phyloP scores from a whole-genome alignment of 2,797 vertebrate genomes.

The Chaetodon trifasciatus region DNA sequence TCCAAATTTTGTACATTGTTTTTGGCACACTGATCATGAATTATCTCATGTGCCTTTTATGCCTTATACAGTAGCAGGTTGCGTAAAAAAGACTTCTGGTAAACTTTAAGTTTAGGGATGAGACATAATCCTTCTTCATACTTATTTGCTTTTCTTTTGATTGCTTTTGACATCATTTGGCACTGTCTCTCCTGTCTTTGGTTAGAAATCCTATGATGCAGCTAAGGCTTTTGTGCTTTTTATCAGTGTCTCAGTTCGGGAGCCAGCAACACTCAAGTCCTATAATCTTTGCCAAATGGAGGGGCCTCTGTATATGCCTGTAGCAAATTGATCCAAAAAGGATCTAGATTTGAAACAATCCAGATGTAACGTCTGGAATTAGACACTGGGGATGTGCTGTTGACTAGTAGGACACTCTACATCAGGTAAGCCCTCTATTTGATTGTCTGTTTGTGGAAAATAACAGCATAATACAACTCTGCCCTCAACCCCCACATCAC shows the following conservation, averaged over 20 bases:
- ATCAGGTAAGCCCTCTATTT: background rate
- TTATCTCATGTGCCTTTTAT: background rate
- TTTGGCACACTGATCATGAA: background rate
- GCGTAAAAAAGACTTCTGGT: background rate
- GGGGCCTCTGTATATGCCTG: slow-evolving; percentile 32
- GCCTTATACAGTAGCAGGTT: background rate
- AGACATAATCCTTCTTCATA: slow-evolving; percentile 30
- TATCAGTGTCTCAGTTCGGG: slow-evolving; percentile 42
- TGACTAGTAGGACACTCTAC: slow-evolving; percentile 1
- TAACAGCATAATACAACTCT: too few species aligned
- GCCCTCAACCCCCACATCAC: too few species aligned
- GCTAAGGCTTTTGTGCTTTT: slow-evolving; percentile 42
- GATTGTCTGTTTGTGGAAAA: background rate
- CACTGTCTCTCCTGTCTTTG: slow-evolving; percentile 14
- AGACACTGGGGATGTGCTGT: background rate
- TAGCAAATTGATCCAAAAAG: slow-evolving; percentile 28
- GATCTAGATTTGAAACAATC: slow-evolving; percentile 33
- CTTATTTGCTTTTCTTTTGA: slow-evolving; percentile 23
- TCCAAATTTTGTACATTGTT: background rate
- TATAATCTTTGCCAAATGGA: slow-evolving; percentile 49
- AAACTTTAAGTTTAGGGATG: slow-evolving; percentile 14
- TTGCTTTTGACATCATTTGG: slow-evolving; percentile 44
- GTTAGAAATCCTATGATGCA: slow-evolving; percentile 42
- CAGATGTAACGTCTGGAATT: slow-evolving; percentile 17
- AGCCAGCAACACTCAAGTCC: slow-evolving; percentile 53